A percentile compares a stretch with the other conserved stretches of the same genome.
These are phyloP conservation scores for Semibalanus balanoides DNA, from an alignment of 1,140 invertebrate genomes.

Conservation along the genomic window DNA sequence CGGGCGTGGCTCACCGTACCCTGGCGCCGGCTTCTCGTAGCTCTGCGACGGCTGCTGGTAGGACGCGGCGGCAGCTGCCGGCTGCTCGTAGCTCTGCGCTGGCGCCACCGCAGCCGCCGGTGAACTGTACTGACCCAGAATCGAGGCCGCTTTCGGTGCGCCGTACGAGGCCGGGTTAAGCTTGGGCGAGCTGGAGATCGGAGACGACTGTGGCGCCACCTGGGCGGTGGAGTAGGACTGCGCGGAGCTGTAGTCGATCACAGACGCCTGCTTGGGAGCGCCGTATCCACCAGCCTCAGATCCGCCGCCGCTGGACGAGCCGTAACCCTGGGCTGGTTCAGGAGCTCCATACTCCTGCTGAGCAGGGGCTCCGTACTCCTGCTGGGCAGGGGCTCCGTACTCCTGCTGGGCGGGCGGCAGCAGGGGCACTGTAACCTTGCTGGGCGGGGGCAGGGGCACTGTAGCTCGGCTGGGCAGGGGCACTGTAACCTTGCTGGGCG, in stretches of 20 bases:
- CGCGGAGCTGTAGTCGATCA: neutral
- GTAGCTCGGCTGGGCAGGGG: neutral
- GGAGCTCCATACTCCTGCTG: neutral
- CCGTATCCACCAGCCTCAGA: neutral
- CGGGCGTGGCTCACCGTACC: neutral
- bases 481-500: neutral
- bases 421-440: neutral
- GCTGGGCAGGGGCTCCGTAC: neutral
- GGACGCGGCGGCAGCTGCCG: neutral
- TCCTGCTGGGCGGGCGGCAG: neutral
- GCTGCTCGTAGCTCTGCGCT: neutral
- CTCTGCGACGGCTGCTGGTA: neutral
- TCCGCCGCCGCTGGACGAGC: neutral
- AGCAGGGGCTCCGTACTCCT: neutral
- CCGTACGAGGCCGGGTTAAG: neutral
- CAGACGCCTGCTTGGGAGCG: neutral
- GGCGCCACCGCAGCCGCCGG: too few species aligned
- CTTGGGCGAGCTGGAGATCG: neutral
- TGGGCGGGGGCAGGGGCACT: neutral
- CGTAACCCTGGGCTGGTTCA: neutral
- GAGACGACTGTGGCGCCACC: neutral
- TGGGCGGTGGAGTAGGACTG: neutral
- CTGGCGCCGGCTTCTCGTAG: too few species aligned
- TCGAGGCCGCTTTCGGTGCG: neutral
- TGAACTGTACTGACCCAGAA: neutral